phyloP scores from a whole-genome alignment of 2,888 invertebrate species.

The Drosophila anomelani region DNA sequence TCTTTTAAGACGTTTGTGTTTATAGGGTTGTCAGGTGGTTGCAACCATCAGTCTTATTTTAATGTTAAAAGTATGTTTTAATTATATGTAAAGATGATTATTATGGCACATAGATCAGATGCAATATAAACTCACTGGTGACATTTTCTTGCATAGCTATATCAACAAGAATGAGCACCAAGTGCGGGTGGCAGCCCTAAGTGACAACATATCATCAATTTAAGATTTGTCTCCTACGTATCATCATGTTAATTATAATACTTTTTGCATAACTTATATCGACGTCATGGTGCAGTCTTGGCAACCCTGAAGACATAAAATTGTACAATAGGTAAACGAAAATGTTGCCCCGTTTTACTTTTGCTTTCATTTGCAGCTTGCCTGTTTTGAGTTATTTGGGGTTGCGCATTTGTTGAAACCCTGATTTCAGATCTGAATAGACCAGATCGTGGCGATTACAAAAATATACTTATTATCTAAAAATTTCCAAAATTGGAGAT shows the following conservation, averaged over 20 bases:
- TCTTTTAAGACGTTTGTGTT: conserved; percentile 34
- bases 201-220: conserved; percentile 14
- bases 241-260: not conserved
- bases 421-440: not conserved
- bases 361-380: conserved; percentile 35
- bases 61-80: not conserved
- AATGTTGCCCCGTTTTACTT: conserved; percentile 51
- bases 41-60: not conserved
- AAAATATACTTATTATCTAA: conserved; percentile 13
- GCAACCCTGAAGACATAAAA: conserved; percentile 66
- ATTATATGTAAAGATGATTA: not conserved
- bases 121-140: not conserved
- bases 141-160: not conserved
- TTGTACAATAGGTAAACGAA: conserved; percentile 57
- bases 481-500: conserved; percentile 25
- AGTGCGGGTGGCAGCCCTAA: conserved; percentile 55
- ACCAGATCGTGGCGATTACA: not conserved
- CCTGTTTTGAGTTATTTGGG: not conserved
- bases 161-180: not conserved
- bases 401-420: not conserved
- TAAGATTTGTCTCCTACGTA: not conserved
- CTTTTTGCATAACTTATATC: conserved; percentile 6
- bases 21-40: conserved; percentile 67
- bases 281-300: conserved; percentile 29
- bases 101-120: not conserved